phyloP scores from a whole-genome alignment of 2,888 invertebrate species.

The Yponomeuta plumbellus region DNA sequence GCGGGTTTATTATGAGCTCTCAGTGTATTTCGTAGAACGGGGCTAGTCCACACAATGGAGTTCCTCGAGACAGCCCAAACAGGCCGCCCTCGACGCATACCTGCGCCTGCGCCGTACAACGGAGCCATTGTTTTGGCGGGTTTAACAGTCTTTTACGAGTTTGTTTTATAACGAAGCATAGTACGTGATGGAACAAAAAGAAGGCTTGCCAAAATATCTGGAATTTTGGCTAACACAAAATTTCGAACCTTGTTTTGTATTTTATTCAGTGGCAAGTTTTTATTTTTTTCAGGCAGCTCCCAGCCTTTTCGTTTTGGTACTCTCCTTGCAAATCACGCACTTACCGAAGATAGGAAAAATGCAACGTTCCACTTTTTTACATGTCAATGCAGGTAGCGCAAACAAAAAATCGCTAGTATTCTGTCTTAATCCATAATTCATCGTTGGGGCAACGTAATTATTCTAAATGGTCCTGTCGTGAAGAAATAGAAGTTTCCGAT shows the following conservation, averaged over 20 bases:
- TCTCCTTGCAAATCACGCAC: slow-evolving; percentile 44
- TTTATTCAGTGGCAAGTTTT: slow-evolving; percentile 46
- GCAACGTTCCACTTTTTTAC: background rate
- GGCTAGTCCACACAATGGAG: slow-evolving; percentile 43
- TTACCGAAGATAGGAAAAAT: slow-evolving; percentile 44
- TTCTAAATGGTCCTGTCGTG: slow-evolving; percentile 6
- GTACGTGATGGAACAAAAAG: slow-evolving; percentile 48
- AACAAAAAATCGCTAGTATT: background rate
- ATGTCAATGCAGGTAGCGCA: background rate
- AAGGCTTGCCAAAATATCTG: slow-evolving; percentile 18
- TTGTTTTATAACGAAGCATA: background rate
- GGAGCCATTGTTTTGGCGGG: slow-evolving; percentile 13
- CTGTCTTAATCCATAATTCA: slow-evolving; percentile 29
- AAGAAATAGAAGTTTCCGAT: background rate
- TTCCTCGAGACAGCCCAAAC: slow-evolving; percentile 39
- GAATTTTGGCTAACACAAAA: slow-evolving; percentile 29
- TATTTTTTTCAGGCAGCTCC: slow-evolving; percentile 47
- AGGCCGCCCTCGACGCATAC: slow-evolving; percentile 38
- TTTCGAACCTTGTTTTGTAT: slow-evolving; percentile 15
- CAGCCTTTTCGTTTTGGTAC: slow-evolving; percentile 57
- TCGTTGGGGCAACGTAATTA: slow-evolving; percentile 17
- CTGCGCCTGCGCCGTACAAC: slow-evolving; percentile 41
- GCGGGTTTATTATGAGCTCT: background rate
- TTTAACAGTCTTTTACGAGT: slow-evolving; percentile 14
- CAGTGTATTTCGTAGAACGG: background rate